Percentiles rank a stretch among this genome's conserved stretches.
These are phyloP conservation scores for Platypus cylindrus DNA, from an alignment of 2,888 invertebrate species.

Conservation along the genomic window DNA sequence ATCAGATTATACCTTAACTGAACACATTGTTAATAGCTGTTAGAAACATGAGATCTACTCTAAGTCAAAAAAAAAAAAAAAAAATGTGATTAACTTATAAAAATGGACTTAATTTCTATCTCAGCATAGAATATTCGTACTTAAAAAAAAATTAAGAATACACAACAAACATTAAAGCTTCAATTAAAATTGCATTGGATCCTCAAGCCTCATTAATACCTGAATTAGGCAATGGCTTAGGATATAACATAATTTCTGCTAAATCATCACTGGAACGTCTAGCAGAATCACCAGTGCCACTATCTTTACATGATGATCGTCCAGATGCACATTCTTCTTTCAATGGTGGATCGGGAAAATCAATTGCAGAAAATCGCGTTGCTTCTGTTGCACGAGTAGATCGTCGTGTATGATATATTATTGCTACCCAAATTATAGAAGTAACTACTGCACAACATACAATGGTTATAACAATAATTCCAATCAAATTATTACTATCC, in stretches of 20 bases:
- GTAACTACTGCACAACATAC: conserved; percentile 87
- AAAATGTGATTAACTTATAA: neutral
- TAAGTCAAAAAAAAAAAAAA: neutral
- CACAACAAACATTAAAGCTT: conserved; percentile 13
- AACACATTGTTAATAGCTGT: too few species aligned
- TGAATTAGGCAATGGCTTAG: conserved; percentile 10
- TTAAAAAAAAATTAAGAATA: too few species aligned
- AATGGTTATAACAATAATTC: conserved; percentile 79
- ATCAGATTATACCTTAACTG: too few species aligned
- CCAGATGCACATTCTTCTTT: conserved; percentile 66
- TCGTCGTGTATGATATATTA: conserved; percentile 75
- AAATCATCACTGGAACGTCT: conserved; percentile 49
- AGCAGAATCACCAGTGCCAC: conserved; percentile 68
- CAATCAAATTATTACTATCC: conserved; percentile 66
- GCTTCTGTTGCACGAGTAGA: conserved; percentile 39
- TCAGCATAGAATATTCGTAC: too few species aligned
- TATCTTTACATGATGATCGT: conserved; percentile 65
- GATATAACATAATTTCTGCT: conserved; percentile 12
- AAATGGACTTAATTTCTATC: neutral
- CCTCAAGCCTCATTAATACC: conserved; percentile 11
- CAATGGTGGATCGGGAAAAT: conserved; percentile 28
- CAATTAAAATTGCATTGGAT: conserved; percentile 3
- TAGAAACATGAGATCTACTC: too few species aligned
- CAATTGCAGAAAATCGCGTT: conserved; percentile 22
- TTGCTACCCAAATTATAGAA: conserved; percentile 81